A percentile compares a stretch with the other conserved stretches of the same genome.
Evolutionary conservation across 30 jellyfish, hydroid and myxozoan genomes (phyloP).

Genomic region (Cassiopea xamachana): DNA sequence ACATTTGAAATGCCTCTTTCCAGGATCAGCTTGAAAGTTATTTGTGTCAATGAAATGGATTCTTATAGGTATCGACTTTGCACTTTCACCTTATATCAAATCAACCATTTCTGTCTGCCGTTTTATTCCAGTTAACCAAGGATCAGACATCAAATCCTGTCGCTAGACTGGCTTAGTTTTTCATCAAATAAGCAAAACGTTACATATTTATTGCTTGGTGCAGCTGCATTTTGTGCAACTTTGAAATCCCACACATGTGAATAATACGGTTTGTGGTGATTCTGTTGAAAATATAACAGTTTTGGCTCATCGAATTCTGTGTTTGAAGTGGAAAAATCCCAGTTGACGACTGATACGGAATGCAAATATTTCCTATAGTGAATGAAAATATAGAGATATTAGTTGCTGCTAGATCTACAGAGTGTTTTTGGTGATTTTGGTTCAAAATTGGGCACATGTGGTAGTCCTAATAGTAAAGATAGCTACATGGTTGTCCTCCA

Average conservation of each 20-base stretch:
- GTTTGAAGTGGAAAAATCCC: not conserved
- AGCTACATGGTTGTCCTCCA: too few relatives aligned
- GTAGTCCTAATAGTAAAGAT: too few relatives aligned
- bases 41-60: too few relatives aligned
- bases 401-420: too few relatives aligned
- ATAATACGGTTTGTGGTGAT: not conserved
- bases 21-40: too few relatives aligned
- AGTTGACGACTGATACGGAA: too few relatives aligned
- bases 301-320: not conserved
- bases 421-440: too few relatives aligned
- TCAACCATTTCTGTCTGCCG: not conserved
- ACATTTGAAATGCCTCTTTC: too few relatives aligned
- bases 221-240: not conserved
- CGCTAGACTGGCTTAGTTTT: conserved; percentile 4
- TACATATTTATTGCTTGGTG: too few relatives aligned
- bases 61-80: not conserved
- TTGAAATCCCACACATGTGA: not conserved
- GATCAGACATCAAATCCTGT: not conserved
- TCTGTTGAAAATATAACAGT: not conserved
- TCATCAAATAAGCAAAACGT: not conserved
- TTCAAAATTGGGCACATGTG: too few relatives aligned
- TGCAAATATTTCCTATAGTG: too few relatives aligned
- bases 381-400: too few relatives aligned
- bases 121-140: not conserved
- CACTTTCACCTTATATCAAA: not conserved